Evolutionary conservation across 2,797 vertebrate genomes (phyloP).

Genomic region (Sebastolobus alascanus): DNA sequence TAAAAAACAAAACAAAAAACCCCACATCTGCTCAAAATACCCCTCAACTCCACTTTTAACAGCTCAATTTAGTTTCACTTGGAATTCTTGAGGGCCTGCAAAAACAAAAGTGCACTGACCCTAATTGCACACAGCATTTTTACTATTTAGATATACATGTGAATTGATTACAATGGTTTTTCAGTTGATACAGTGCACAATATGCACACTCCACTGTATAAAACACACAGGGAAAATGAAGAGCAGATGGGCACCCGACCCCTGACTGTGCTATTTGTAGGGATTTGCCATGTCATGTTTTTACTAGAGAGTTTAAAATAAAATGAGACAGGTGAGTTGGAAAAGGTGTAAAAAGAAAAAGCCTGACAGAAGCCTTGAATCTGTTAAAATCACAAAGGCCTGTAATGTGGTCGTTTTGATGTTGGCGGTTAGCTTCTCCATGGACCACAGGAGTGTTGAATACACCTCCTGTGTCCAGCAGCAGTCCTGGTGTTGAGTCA

Average conservation of each 20-base stretch:
- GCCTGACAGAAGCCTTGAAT: slow-evolving; percentile 10
- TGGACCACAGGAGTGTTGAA: slow-evolving; percentile 45
- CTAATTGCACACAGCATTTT: not conserved
- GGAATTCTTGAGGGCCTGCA: not conserved
- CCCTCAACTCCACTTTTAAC: not conserved
- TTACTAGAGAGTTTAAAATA: slow-evolving; percentile 2
- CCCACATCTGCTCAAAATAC: not conserved
- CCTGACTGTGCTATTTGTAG: slow-evolving; percentile 4
- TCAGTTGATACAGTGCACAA: not conserved
- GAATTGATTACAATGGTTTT: not conserved
- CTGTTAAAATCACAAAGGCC: slow-evolving; percentile 20
- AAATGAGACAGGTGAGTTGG: slow-evolving; percentile 11
- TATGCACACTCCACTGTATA: not conserved
- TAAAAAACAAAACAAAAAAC: not conserved
- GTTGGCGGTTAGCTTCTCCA: slow-evolving; percentile 15
- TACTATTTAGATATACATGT: not conserved
- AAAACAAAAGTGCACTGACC: not conserved
- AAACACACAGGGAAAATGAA: not conserved
- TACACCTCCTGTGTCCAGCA: slow-evolving; percentile 42
- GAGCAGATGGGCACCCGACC: slow-evolving; percentile 1
- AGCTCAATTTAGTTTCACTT: not conserved
- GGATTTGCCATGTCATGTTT: slow-evolving; percentile 1
- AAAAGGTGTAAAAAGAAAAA: slow-evolving; percentile 13
- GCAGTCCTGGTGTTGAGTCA: slow-evolving; percentile 48
- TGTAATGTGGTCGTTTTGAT: slow-evolving; percentile 13